Evolutionary conservation across 1,140 invertebrate genomes (phyloP), one percentile per base, ranked within the genome.

Genomic region (Saccostrea glomerata): DNA sequence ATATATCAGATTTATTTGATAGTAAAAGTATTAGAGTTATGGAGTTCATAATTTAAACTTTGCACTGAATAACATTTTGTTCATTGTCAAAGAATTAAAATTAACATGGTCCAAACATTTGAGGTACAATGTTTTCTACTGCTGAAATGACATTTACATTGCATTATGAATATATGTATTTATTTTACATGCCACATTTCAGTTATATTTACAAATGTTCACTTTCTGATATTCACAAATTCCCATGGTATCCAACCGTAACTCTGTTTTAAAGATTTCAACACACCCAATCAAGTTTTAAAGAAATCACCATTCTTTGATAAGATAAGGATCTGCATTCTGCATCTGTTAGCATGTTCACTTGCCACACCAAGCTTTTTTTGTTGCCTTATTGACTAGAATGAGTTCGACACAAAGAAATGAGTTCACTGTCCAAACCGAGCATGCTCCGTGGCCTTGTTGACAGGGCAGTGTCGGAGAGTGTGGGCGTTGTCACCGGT

Each of bases 401-500:
- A n/a, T n/a, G n/a, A n/a, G n/a, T n/a, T n/a, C n/a, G n/a, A n/a
- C n/a, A n/a, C n/a, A n/a, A 25, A 7, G 40, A 40, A n/a, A 17
- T 6, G 7, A 13, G 12, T 13, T 56, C 30, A 25, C 20, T 85
- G 11, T 9, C 25, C 56, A 15, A 13, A 36, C 40, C 47, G 54
- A 6, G 25, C 7, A 25, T n/a, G 17, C 12, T 85, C 84, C 2
- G 84, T 17, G 20, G 47, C 25, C 25, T 58, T 86, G 15, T 66
- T 36, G 58, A 82, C n/a, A 0, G 95, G 94, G 87, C 95, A 95
- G 87, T 95, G 94, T 4, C 89, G 89, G 17, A 91, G 86, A 0
- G 96, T 96, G 92, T 96, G 96, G 25, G 96, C 96, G 84, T 95
- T 91, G 85, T 96, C 95, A 0, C 96, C 96, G 1, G 95, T 95